Evolutionary conservation across 2,888 invertebrate genomes (phyloP).

Genomic region (Lithodes maja): DNA sequence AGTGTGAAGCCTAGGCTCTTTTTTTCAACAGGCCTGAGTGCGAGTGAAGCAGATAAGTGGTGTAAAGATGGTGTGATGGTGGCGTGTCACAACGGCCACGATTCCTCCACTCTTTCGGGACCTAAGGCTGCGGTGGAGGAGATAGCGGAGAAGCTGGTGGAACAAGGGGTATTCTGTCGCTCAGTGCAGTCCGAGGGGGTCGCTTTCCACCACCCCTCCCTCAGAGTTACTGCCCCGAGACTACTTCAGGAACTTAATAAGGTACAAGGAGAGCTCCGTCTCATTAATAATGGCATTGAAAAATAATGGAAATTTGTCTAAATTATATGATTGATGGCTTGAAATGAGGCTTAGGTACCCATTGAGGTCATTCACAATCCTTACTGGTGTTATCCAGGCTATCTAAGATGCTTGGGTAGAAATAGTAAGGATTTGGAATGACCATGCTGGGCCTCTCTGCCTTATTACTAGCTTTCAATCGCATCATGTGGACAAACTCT

Average conservation of each 20-base stretch:
- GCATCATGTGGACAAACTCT: too few relatives aligned
- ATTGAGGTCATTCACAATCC: too few relatives aligned
- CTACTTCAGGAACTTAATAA: conserved; percentile 85
- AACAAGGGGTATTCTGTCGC: conserved; percentile 88
- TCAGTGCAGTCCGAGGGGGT: conserved; percentile 90
- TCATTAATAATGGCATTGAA: too few relatives aligned
- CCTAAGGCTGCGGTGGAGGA: conserved; percentile 82
- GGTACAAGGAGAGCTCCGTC: conserved; percentile 71
- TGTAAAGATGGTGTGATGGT: conserved; percentile 87
- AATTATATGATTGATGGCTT: too few relatives aligned
- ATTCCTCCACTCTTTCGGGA: conserved; percentile 96
- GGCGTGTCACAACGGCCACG: conserved; percentile 96
- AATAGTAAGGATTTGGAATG: too few relatives aligned
- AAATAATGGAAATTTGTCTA: too few relatives aligned
- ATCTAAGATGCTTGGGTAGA: too few relatives aligned
- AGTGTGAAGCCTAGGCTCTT: too few relatives aligned
- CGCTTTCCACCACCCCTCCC: conserved; percentile 96
- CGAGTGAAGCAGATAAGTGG: conserved; percentile 85
- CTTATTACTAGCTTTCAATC: too few relatives aligned
- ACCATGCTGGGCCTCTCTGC: too few relatives aligned
- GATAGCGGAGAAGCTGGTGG: conserved; percentile 83
- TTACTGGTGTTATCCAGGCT: too few relatives aligned
- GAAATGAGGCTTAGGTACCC: too few relatives aligned
- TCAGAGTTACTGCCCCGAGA: conserved; percentile 88
- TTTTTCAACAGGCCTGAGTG: conserved; percentile 79